phyloP scores from a whole-genome alignment of 2,888 invertebrate species.

The Myopa tessellatipennis region DNA sequence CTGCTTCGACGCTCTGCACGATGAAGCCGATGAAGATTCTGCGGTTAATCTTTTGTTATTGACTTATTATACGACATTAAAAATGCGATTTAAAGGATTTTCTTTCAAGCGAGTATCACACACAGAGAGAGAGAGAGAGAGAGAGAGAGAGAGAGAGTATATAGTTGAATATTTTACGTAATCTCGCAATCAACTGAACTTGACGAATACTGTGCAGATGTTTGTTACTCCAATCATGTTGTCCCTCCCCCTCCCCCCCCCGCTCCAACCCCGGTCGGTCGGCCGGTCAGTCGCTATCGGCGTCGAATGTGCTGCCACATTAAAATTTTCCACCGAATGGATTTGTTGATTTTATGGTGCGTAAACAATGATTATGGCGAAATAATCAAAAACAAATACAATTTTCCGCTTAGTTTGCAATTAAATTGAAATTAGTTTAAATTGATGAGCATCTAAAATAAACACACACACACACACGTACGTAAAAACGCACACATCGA shows the following conservation, averaged over 20 bases:
- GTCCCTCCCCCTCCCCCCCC: too few relatives aligned
- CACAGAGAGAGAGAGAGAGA: too few relatives aligned
- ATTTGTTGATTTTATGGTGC: constrained; percentile 28
- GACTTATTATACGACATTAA: constrained; percentile 17
- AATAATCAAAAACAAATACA: constrained; percentile 29
- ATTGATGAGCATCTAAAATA: background rate
- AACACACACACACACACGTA: background rate
- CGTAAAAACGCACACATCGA: too few relatives aligned
- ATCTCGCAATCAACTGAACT: too few relatives aligned
- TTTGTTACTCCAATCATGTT: too few relatives aligned
- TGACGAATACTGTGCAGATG: too few relatives aligned
- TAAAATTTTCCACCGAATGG: background rate
- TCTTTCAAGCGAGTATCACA: background rate
- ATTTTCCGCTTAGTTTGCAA: constrained; percentile 23
- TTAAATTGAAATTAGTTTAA: constrained; percentile 32
- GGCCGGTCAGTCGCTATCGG: too few relatives aligned
- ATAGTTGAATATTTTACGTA: too few relatives aligned
- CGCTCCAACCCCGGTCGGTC: too few relatives aligned
- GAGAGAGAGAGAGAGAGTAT: too few relatives aligned
- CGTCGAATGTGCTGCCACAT: too few relatives aligned
- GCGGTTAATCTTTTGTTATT: constrained; percentile 29
- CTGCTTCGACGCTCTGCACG: background rate
- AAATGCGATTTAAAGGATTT: constrained; percentile 16
- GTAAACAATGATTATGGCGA: constrained; percentile 19
- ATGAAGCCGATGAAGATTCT: background rate